A percentile compares a stretch with the other conserved stretches of the same genome.
These are phyloP conservation scores for Lucilia sericata DNA, from an alignment of 1,140 invertebrate species.

Conservation along the genomic window DNA sequence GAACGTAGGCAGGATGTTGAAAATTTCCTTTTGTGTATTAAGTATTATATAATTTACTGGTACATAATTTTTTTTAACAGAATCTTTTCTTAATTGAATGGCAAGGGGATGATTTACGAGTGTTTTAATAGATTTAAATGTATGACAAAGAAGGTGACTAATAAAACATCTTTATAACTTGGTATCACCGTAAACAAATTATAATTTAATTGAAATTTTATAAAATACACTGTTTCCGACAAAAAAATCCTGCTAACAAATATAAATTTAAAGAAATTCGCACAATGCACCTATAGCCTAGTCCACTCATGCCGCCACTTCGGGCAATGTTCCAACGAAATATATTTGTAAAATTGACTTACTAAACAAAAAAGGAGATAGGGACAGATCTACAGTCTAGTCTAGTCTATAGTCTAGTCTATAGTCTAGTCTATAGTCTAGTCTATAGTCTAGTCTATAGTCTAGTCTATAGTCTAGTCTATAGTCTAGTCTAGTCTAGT, in stretches of 20 bases:
- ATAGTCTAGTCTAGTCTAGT: too few species aligned
- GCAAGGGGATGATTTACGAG: slow-evolving; percentile 5
- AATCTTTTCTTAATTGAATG: neutral
- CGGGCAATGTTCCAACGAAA: too few species aligned
- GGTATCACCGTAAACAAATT: neutral
- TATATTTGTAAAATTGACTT: too few species aligned
- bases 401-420: too few species aligned
- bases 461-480: too few species aligned
- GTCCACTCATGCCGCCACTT: too few species aligned
- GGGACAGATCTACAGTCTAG: too few species aligned
- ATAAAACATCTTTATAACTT: slow-evolving; percentile 4
- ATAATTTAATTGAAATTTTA: neutral
- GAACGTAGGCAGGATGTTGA: slow-evolving; percentile 28
- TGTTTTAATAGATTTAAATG: slow-evolving; percentile 18
- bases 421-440: too few species aligned
- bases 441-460: too few species aligned
- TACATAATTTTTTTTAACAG: neutral
- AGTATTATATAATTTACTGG: neutral
- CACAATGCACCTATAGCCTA: too few species aligned
- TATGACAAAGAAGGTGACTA: neutral
- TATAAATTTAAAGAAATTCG: too few species aligned
- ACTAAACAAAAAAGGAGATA: too few species aligned
- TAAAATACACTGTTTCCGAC: neutral
- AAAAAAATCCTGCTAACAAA: neutral
- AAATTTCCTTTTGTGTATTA: neutral